These are phyloP conservation scores for Myathropa florea DNA, from an alignment of 2,888 invertebrate species.

Conservation along the genomic window DNA sequence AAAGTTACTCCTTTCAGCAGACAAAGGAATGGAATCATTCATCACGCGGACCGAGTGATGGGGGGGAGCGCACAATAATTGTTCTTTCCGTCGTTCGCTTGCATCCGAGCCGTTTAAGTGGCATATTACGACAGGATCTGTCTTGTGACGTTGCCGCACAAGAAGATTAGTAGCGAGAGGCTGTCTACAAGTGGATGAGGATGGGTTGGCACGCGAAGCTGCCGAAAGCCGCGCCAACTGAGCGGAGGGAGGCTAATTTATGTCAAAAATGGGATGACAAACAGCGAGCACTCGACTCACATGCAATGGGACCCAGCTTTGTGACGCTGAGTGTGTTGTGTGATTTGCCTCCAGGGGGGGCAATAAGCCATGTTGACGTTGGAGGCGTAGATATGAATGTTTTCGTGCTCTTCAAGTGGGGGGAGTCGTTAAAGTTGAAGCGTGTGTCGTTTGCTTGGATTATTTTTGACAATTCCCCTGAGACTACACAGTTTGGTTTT, in stretches of 20 bases:
- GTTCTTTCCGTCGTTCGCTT: background rate
- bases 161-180: conserved; percentile 6
- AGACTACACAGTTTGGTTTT: no score
- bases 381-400: background rate
- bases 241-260: background rate
- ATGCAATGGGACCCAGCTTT: background rate
- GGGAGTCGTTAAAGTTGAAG: background rate
- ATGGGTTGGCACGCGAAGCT: background rate
- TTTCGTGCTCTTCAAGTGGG: background rate
- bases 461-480: background rate
- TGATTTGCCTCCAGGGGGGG: background rate
- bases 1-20: background rate
- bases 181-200: no score
- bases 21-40: background rate
- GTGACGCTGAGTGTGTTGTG: background rate
- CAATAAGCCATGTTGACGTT: background rate
- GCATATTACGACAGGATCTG: conserved; percentile 36
- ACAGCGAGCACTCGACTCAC: background rate
- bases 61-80: background rate
- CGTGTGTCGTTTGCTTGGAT: background rate
- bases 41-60: background rate
- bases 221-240: background rate
- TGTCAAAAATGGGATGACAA: background rate
- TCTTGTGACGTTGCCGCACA: background rate
- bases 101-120: conserved; percentile 13